These are phyloP conservation scores for Lepilemur septentrionalis DNA, from an alignment of 2,797 vertebrate species.

Conservation along the genomic window DNA sequence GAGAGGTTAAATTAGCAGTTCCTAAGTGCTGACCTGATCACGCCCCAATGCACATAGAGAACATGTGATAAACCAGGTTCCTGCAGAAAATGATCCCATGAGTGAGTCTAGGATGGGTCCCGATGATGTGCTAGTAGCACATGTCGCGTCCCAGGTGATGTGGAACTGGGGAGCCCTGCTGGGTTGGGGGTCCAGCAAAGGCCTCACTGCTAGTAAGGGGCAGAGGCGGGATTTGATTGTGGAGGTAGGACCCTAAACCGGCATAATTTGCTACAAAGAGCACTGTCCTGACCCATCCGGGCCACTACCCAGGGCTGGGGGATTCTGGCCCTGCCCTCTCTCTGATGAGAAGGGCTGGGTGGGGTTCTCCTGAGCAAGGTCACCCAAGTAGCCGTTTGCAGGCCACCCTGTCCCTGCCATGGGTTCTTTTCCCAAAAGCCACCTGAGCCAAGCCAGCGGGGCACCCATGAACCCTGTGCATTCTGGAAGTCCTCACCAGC, in stretches of 20 bases:
- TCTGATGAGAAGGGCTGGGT: neutral
- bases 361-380: neutral
- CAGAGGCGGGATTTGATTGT: neutral
- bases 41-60: accelerated
- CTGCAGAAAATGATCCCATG: accelerated
- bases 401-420: neutral
- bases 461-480: neutral
- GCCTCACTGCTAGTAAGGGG: neutral
- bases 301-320: too few relatives aligned
- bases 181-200: neutral
- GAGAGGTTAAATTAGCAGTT: neutral
- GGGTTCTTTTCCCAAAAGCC: neutral
- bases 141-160: neutral
- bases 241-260: neutral
- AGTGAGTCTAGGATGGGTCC: neutral
- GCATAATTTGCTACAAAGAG: neutral
- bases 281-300: neutral
- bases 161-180: neutral
- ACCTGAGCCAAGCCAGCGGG: neutral
- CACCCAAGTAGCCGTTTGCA: neutral
- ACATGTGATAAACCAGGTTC: accelerated
- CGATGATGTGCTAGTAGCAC: accelerated
- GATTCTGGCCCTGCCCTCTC: neutral
- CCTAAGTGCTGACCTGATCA: neutral
- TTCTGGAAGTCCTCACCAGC: neutral